Evolutionary conservation across 2,888 invertebrate genomes (phyloP).

Genomic region (Zygogramma bicolorata): DNA sequence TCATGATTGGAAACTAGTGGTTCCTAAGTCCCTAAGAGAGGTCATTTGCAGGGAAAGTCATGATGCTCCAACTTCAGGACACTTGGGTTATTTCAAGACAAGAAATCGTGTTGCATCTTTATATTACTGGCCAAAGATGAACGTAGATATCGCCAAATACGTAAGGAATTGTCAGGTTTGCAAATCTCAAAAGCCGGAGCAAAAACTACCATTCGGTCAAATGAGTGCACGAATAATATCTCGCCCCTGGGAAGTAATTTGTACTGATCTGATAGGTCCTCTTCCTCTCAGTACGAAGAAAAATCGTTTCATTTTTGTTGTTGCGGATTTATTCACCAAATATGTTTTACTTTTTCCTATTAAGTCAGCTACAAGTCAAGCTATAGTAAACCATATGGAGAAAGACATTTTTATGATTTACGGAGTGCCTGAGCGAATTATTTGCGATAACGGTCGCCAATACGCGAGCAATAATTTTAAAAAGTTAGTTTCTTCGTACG

Average conservation of each 20-base stretch:
- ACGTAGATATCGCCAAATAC: slow-evolving; percentile 11
- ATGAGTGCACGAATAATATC: slow-evolving; percentile 23
- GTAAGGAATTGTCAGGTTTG: slow-evolving; percentile 23
- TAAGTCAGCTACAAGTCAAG: slow-evolving; percentile 20
- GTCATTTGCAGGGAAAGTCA: slow-evolving; percentile 19
- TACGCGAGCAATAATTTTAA: slow-evolving; percentile 14
- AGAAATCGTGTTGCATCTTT: slow-evolving; percentile 1
- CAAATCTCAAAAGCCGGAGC: slow-evolving; percentile 22
- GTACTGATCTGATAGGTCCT: slow-evolving; percentile 33
- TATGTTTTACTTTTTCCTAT: slow-evolving; percentile 24
- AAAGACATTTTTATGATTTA: slow-evolving; percentile 41
- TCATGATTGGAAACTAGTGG: slow-evolving; percentile 30
- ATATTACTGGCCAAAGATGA: slow-evolving; percentile 29
- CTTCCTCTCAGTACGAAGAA: slow-evolving; percentile 19
- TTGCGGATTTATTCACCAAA: slow-evolving; percentile 34
- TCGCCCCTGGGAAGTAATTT: slow-evolving; percentile 25
- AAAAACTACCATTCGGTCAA: slow-evolving; percentile 15
- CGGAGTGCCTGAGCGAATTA: slow-evolving; percentile 43
- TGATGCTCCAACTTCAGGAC: slow-evolving; percentile 24
- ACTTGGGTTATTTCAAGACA: slow-evolving; percentile 28
- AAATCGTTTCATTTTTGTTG: slow-evolving; percentile 29
- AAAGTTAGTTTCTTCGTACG: slow-evolving; percentile 34
- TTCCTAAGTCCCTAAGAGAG: slow-evolving; percentile 23
- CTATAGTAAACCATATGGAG: slow-evolving; percentile 20
- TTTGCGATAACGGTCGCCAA: slow-evolving; percentile 49